Conservation (phyloP, 2,888 invertebrate genomes). For the Uropetala carovei region DNA sequence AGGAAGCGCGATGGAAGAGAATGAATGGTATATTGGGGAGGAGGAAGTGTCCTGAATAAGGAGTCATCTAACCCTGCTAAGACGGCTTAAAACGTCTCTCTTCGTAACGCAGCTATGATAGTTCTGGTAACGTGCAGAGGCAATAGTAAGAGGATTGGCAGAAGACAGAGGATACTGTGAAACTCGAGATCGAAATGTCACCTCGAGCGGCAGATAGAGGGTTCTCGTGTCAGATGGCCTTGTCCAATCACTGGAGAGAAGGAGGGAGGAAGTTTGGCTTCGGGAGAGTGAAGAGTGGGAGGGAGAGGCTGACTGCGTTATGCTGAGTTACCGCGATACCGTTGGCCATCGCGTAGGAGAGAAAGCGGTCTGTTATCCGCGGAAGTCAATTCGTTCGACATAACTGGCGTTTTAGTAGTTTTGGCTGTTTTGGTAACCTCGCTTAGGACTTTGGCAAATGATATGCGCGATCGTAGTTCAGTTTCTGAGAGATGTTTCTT, state of each 20-base stretch:
- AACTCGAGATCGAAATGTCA: constrained; percentile 33
- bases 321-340: not conserved
- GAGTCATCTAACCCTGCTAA: not conserved
- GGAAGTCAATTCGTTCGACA: not conserved
- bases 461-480: too few species aligned
- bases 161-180: not conserved
- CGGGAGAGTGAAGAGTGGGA: not conserved
- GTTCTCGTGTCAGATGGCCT: not conserved
- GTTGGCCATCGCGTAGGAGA: not conserved
- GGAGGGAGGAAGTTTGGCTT: not conserved
- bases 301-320: too few species aligned
- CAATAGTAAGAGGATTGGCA: not conserved
- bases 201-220: not conserved
- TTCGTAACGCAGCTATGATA: not conserved
- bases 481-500: too few species aligned
- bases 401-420: too few species aligned
- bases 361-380: not conserved
- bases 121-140: not conserved
- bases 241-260: not conserved
- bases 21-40: not conserved
- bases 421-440: too few species aligned
- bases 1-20: not conserved
- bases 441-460: too few species aligned
- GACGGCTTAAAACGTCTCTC: constrained; percentile 3
- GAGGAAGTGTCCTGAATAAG: not conserved